Percentiles rank a stretch among this genome's conserved stretches.
phyloP scores from a whole-genome alignment of 2,888 invertebrate genomes.

The Aethes cnicana region DNA sequence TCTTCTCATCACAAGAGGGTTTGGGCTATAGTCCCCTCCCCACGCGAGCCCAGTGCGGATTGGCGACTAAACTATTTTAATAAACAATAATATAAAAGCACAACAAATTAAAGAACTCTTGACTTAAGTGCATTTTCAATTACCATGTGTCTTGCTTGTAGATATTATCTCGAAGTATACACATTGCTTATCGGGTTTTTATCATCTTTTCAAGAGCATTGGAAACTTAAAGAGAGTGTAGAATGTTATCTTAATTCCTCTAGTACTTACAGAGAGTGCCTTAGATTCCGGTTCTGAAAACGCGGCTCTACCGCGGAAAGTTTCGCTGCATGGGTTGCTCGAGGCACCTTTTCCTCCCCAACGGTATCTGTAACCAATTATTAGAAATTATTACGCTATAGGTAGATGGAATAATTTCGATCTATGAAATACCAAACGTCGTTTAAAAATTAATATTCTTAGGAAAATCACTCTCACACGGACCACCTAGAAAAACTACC shows the following conservation, averaged over 20 bases:
- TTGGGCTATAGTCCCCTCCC: no score
- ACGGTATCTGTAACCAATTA: constrained; percentile 80
- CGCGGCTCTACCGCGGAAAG: constrained; percentile 89
- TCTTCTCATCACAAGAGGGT: no score
- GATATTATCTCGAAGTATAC: neutral
- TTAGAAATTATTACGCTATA: no score
- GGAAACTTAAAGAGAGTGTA: neutral
- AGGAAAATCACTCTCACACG: no score
- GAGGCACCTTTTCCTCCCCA: constrained; percentile 95
- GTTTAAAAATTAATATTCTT: no score
- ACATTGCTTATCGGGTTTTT: neutral
- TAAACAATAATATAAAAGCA: no score
- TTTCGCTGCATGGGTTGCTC: constrained; percentile 90
- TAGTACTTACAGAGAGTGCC: constrained; percentile 76
- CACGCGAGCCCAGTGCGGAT: no score
- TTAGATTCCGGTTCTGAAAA: constrained; percentile 95
- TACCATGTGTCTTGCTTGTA: neutral
- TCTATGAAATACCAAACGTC: no score
- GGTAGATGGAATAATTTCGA: no score
- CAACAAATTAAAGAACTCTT: constrained; percentile 4
- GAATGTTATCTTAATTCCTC: no score
- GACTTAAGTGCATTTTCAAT: constrained; percentile 8
- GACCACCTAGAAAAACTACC: no score
- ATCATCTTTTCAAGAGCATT: constrained; percentile 6
- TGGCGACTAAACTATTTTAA: no score